These are phyloP conservation scores for Trichechus manatus DNA, from an alignment of 2,113 vertebrate species.

Conservation along the genomic window DNA sequence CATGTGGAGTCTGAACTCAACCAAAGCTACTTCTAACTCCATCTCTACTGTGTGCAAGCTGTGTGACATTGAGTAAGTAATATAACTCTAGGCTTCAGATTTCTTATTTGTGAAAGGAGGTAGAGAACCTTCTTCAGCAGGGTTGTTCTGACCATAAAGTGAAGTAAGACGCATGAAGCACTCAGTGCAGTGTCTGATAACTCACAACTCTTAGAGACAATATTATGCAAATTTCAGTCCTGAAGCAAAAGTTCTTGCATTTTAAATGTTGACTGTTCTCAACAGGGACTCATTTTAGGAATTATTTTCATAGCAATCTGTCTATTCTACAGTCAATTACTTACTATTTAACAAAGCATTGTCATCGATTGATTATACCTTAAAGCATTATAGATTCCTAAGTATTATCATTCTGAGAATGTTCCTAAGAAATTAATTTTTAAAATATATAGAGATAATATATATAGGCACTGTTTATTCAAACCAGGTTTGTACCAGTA, in stretches of 20 bases:
- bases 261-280: background rate
- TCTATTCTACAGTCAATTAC: background rate
- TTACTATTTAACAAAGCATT: background rate
- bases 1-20: background rate
- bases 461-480: background rate
- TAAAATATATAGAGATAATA: background rate
- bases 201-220: background rate
- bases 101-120: background rate
- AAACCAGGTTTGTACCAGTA: slow-evolving; percentile 15
- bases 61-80: background rate
- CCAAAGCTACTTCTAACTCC: slow-evolving; percentile 19
- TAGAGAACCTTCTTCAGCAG: background rate
- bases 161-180: slow-evolving; percentile 33
- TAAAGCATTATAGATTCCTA: background rate
- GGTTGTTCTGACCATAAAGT: slow-evolving; percentile 27
- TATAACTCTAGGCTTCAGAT: background rate
- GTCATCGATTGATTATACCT: background rate
- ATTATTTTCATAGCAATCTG: background rate
- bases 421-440: background rate
- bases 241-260: background rate
- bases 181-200: background rate
- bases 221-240: slow-evolving; percentile 7
- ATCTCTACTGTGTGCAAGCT: background rate
- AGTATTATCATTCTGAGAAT: background rate
- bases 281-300: background rate